These are phyloP conservation scores for Melanotaenia maccullochi DNA, from an alignment of 2,797 vertebrate genomes.

Conservation along the genomic window DNA sequence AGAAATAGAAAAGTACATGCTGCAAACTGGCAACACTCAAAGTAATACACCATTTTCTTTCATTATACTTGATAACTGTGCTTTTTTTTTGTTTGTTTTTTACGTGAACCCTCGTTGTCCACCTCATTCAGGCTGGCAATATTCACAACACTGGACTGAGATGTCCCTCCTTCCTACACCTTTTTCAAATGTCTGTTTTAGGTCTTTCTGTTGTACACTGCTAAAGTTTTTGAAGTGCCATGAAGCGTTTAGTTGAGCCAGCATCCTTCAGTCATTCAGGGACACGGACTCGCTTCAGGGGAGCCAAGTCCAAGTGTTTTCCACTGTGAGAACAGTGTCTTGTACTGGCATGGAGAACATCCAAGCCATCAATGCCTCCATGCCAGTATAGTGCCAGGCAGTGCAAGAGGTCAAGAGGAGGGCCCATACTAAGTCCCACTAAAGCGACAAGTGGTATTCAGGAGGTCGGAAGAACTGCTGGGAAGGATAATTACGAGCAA, in stretches of 20 bases:
- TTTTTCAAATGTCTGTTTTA: slow-evolving; percentile 63
- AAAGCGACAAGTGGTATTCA: slow-evolving; percentile 86
- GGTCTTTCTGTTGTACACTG: slow-evolving; percentile 74
- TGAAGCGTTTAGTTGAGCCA: slow-evolving; percentile 69
- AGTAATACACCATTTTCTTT: slow-evolving; percentile 59
- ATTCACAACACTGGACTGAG: slow-evolving; percentile 47
- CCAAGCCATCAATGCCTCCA: slow-evolving; percentile 85
- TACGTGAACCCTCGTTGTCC: slow-evolving; percentile 57
- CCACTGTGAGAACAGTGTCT: slow-evolving; percentile 68
- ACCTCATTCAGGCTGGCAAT: slow-evolving; percentile 53
- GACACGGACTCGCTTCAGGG: slow-evolving; percentile 37
- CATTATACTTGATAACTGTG: slow-evolving; percentile 59
- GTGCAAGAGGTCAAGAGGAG: slow-evolving; percentile 74
- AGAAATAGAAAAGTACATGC: slow-evolving; percentile 53
- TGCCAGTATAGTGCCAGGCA: slow-evolving; percentile 83
- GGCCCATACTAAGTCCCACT: slow-evolving; percentile 80
- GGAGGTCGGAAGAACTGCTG: slow-evolving; percentile 13
- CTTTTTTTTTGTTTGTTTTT: slow-evolving; percentile 34
- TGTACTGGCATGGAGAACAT: slow-evolving; percentile 86
- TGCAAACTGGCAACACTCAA: slow-evolving; percentile 59
- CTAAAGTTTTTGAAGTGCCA: slow-evolving; percentile 83
- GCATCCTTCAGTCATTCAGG: slow-evolving; percentile 85
- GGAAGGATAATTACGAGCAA: slow-evolving; percentile 7
- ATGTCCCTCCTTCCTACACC: slow-evolving; percentile 56
- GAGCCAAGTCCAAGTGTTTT: slow-evolving; percentile 49